Evolutionary conservation across 2,797 vertebrate genomes (phyloP).

Genomic region (Tenualosa ilisha): DNA sequence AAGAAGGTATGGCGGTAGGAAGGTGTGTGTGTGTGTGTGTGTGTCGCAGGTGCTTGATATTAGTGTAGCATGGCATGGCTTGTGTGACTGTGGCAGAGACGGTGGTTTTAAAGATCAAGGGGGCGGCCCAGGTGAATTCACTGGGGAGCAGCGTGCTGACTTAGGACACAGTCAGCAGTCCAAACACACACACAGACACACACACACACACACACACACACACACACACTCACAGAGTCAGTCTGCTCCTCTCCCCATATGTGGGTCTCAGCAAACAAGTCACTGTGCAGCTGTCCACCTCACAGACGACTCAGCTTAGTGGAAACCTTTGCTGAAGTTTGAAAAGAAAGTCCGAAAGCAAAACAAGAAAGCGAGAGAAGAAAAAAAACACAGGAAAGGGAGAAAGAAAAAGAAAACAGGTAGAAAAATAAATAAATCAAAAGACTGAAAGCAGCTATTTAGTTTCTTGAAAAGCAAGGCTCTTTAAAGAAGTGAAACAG

Average conservation of each 20-base stretch:
- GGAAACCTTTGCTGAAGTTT: conserved; percentile 20
- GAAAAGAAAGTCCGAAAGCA: neutral
- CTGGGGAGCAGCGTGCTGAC: conserved; percentile 1
- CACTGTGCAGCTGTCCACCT: neutral
- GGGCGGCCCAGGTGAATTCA: conserved; percentile 64
- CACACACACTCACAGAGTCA: too few species aligned
- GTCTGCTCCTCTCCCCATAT: neutral
- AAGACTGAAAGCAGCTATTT: neutral
- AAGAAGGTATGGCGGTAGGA: too few species aligned
- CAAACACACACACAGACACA: neutral
- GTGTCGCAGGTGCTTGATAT: neutral
- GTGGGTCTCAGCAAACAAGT: neutral
- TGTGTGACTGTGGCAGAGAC: conserved; percentile 57
- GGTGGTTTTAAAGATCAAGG: conserved; percentile 67
- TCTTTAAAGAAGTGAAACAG: neutral
- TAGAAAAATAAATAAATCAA: neutral
- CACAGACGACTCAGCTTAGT: neutral
- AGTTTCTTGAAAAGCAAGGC: too few species aligned
- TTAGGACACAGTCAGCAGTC: neutral
- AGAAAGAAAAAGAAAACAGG: neutral
- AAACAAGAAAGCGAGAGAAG: neutral
- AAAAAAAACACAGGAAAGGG: neutral
- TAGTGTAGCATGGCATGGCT: neutral
- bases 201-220: too few species aligned
- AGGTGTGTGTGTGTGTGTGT: conserved; percentile 7